Percentiles rank a stretch among this genome's conserved stretches.
phyloP scores from a whole-genome alignment of 2,888 invertebrate species.

The Brachyopa scutellaris region DNA sequence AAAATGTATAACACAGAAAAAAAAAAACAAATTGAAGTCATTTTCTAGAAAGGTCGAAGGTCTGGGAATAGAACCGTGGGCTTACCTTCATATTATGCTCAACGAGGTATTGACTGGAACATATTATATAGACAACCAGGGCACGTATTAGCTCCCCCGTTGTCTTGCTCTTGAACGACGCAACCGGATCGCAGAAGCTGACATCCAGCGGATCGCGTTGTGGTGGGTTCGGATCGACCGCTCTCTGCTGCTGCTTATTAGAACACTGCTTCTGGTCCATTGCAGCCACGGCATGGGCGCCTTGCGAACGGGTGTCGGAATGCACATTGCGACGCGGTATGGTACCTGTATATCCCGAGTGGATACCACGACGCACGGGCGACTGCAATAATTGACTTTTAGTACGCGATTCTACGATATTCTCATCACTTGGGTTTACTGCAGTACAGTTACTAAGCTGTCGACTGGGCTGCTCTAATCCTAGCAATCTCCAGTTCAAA shows the following conservation, averaged over 20 bases:
- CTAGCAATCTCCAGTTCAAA: conserved; percentile 26
- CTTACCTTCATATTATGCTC: conserved; percentile 96
- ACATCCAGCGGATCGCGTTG: conserved; percentile 89
- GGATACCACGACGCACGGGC: neutral
- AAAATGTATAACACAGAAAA: neutral
- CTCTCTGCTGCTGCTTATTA: neutral
- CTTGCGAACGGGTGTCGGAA: conserved; percentile 20
- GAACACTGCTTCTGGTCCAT: conserved; percentile 11
- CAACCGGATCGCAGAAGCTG: conserved; percentile 92
- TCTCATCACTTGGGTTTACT: conserved; percentile 32
- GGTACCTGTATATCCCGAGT: neutral
- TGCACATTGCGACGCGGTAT: conserved; percentile 43
- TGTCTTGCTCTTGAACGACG: conserved; percentile 97
- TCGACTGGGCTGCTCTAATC: conserved; percentile 21
- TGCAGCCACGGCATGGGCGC: conserved; percentile 19
- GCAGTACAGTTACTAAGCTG: conserved; percentile 17
- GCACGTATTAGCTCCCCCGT: conserved; percentile 95
- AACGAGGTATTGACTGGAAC: conserved; percentile 93
- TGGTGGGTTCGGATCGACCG: conserved; percentile 75
- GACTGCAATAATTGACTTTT: conserved; percentile 44
- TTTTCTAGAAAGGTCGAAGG: conserved; percentile 67
- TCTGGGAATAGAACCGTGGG: conserved; percentile 48
- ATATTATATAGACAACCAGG: conserved; percentile 94
- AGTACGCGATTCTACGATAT: conserved; percentile 5
- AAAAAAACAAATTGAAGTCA: neutral